Evolutionary conservation across 2,797 vertebrate genomes (phyloP).

Genomic region (Taeniopygia guttata): DNA sequence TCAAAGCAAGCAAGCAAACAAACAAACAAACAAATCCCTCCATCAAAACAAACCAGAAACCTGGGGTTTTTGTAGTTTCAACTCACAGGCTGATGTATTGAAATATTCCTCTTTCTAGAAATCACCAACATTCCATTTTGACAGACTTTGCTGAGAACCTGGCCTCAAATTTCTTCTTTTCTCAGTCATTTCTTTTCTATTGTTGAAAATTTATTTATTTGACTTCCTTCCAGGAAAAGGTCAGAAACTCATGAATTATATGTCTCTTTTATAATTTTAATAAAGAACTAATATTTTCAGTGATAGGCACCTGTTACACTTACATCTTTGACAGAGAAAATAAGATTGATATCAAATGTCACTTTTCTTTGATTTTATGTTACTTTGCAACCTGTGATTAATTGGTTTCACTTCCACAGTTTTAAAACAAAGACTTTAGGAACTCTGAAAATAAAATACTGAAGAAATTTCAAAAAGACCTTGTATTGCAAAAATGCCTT

Average conservation of each 20-base stretch:
- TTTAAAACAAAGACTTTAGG: neutral
- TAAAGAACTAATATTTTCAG: neutral
- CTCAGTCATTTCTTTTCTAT: neutral
- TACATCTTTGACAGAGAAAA: neutral
- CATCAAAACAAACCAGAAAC: neutral
- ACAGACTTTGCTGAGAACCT: neutral
- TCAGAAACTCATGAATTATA: neutral
- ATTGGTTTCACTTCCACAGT: neutral
- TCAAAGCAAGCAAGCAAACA: neutral
- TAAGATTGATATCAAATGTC: neutral
- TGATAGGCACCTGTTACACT: neutral
- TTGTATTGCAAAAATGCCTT: neutral
- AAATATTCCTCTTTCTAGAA: neutral
- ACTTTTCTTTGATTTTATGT: neutral
- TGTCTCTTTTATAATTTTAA: neutral
- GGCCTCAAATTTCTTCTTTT: neutral
- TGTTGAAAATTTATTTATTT: neutral
- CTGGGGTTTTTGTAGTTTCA: neutral
- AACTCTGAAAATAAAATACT: neutral
- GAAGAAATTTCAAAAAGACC: neutral
- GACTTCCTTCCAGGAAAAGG: neutral
- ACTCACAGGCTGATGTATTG: neutral
- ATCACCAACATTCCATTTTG: neutral
- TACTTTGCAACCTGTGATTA: neutral
- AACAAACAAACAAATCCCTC: too few species aligned